Conservation (phyloP, 2,113 vertebrate species). For the Lampris incognitus region DNA sequence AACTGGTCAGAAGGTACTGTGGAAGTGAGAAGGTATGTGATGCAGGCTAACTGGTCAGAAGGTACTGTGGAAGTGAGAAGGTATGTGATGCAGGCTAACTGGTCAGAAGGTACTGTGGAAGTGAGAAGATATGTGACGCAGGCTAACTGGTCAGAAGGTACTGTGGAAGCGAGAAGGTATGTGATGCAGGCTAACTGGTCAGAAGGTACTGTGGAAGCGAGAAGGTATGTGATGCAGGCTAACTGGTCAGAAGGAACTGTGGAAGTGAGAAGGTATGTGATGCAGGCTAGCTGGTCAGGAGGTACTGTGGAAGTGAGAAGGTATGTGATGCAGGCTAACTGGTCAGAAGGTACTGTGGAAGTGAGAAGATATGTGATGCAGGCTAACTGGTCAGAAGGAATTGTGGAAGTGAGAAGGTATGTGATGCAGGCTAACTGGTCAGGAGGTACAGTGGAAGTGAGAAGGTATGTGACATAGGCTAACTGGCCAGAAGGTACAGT, state of each 20-base stretch:
- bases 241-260: conserved; percentile 39
- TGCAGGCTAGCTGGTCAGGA: conserved; percentile 24
- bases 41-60: conserved; percentile 25
- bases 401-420: not conserved
- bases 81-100: not conserved
- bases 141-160: conserved; percentile 31
- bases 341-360: conserved; percentile 30
- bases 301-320: conserved; percentile 3
- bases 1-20: conserved; percentile 39
- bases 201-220: conserved; percentile 15
- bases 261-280: not conserved
- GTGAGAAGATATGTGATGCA: too few species aligned
- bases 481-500: conserved; percentile 39
- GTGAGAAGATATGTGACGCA: too few species aligned
- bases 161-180: not conserved
- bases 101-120: conserved; percentile 28
- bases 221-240: too few species aligned
- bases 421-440: conserved; percentile 10
- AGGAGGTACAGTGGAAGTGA: conserved; percentile 14
- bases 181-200: conserved; percentile 16
- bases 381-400: conserved; percentile 30
- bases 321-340: not conserved
- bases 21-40: not conserved
- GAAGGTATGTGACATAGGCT: too few species aligned
- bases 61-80: conserved; percentile 3